phyloP scores from a whole-genome alignment of 2,888 invertebrate species.

The Limnephilus marmoratus region DNA sequence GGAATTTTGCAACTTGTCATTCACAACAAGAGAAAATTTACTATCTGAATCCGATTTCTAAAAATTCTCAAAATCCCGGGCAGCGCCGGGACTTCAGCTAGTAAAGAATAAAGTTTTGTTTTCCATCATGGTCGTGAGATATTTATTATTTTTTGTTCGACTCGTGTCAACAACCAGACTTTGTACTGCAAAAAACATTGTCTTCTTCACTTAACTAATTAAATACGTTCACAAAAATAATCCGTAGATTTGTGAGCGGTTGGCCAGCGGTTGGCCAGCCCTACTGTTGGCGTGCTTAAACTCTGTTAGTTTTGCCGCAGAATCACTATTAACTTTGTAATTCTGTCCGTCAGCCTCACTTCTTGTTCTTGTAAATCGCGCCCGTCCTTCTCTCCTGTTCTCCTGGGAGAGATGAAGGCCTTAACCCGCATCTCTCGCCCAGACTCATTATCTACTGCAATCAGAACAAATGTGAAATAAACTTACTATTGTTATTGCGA shows the following conservation, averaged over 20 bases:
- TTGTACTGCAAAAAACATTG: background rate
- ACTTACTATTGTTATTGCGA: background rate
- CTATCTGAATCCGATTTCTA: too few species aligned
- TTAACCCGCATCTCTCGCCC: background rate
- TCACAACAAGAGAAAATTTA: too few species aligned
- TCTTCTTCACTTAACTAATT: background rate
- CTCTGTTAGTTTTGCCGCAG: constrained; percentile 80
- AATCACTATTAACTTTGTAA: constrained; percentile 78
- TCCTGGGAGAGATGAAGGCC: background rate
- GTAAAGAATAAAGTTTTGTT: too few species aligned
- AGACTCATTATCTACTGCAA: background rate
- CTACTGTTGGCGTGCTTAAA: constrained; percentile 72
- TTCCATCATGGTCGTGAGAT: too few species aligned
- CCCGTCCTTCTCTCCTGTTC: background rate
- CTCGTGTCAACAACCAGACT: too few species aligned
- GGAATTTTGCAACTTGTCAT: too few species aligned
- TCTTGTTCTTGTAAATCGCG: background rate
- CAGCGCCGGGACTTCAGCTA: too few species aligned
- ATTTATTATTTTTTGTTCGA: too few species aligned
- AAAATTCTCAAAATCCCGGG: too few species aligned
- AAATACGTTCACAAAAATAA: background rate
- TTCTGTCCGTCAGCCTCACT: constrained; percentile 59
- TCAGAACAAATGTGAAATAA: background rate
- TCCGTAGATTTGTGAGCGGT: background rate
- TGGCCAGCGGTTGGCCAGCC: constrained; percentile 33